Evolutionary conservation across 1,140 invertebrate genomes (phyloP).

Genomic region (Drosophila funebris): DNA sequence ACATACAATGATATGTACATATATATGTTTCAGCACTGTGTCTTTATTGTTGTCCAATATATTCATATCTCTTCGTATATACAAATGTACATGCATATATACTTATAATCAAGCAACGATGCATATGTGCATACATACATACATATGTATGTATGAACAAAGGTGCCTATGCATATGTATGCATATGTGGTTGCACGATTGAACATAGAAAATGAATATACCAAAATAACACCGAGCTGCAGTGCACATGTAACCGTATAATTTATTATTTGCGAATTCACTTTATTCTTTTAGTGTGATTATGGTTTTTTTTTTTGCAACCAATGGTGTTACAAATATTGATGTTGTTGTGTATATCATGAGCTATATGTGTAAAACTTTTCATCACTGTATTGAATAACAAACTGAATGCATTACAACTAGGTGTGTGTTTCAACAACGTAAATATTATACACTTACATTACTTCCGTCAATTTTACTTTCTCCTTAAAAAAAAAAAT

Average conservation of each 20-base stretch:
- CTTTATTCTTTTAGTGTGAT: background rate
- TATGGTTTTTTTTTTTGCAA: background rate
- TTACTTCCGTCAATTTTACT: constrained; percentile 58
- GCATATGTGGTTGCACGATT: background rate
- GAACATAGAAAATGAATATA: constrained; percentile 4
- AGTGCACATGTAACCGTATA: background rate
- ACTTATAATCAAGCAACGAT: constrained; percentile 5
- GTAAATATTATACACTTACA: constrained; percentile 42
- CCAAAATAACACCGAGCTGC: background rate
- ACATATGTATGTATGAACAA: constrained; percentile 1
- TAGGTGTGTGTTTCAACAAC: background rate
- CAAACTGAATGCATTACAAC: background rate
- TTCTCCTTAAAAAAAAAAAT: constrained; percentile 54
- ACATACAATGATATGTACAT: background rate
- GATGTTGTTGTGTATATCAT: background rate
- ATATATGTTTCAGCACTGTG: background rate
- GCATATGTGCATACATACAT: background rate
- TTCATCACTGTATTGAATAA: background rate
- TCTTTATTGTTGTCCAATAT: constrained; percentile 4
- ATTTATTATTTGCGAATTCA: background rate
- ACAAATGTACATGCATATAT: background rate
- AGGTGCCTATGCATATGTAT: constrained; percentile 6
- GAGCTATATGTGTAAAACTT: background rate
- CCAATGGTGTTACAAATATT: background rate
- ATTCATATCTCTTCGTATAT: constrained; percentile 5